Evolutionary conservation across 2,888 invertebrate species (phyloP), one percentile per base, ranked within the genome.

Genomic region (Catonia carolina): DNA sequence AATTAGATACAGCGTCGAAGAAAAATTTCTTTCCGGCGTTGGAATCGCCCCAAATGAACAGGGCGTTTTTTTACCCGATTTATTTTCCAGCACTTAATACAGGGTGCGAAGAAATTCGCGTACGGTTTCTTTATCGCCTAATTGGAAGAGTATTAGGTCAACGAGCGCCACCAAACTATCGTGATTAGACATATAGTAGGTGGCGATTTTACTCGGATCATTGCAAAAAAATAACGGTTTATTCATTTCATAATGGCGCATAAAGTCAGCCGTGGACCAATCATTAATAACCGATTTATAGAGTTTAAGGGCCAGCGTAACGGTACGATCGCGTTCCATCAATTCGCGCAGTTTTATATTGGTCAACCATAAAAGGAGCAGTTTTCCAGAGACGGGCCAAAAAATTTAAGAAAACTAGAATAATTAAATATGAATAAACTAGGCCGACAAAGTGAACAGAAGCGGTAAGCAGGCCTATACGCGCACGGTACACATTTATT

Each of bases 1-100:
- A 36, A 12, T 18, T 20, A n/a, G 35, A 31, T 18, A 54, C 10
- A 47, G 35, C 45, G 23, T 54, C 54, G 15, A 42, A 14, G 20
- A 47, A 54, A 36, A 42, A 54, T n/a, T 54, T 54, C 36, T 54
- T 54, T 8, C 47, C 54, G 20, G 47, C 31, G 20, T 54, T 54
- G 20, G 45, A 18, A 2, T 42, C 33, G 10, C 33, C 33, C 33
- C 33, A 33, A 10, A 33, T 33, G 10, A 33, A 33, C 10, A 33
- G 33, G 10, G 8, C 10, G 33, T 33, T 33, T 33, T 10, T 10
- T 33, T 33, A 33, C 33, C 33, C 10, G 33, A 33, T 33, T 33
- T 7, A 10, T 10, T 10, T 22, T 41, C 15, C 20, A 18, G 12
- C 12, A 18, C 41, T 20, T 12, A 10, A 12, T 33, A 41, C 41